Conservation (phyloP, 2,888 invertebrate genomes). For the Carterocephalus palaemon region DNA sequence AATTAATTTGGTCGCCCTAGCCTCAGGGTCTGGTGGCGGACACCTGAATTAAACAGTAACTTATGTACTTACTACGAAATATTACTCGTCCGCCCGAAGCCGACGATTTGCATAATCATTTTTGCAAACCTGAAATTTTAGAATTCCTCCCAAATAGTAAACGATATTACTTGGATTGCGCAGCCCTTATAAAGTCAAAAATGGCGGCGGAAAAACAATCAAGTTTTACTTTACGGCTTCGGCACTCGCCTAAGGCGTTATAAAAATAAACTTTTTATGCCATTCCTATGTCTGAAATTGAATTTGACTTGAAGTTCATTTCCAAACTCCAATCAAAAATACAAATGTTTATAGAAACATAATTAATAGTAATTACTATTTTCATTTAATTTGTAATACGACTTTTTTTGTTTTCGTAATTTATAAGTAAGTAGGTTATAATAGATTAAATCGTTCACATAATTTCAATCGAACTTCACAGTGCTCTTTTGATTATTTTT, state of each 20-base stretch:
- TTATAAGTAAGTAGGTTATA: no score
- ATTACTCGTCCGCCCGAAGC: constrained; percentile 24
- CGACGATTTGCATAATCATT: constrained; percentile 14
- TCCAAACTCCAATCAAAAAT: no score
- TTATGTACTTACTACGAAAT: constrained; percentile 32
- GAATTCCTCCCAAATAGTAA: constrained; percentile 23
- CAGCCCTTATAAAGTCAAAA: constrained; percentile 18
- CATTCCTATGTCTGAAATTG: constrained; percentile 38
- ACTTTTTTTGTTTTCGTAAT: no score
- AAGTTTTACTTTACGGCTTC: constrained; percentile 68
- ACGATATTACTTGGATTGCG: no score
- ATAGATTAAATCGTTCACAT: no score
- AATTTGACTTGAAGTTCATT: constrained; percentile 6
- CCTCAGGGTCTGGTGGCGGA: constrained; percentile 48
- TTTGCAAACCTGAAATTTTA: background rate
- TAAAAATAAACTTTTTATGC: constrained; percentile 71
- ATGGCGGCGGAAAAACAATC: constrained; percentile 52
- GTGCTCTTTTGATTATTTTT: no score
- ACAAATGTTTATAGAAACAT: no score
- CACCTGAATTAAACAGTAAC: constrained; percentile 60
- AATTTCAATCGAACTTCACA: no score
- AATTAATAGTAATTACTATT: no score
- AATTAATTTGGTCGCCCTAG: background rate
- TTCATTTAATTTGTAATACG: no score
- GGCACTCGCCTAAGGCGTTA: constrained; percentile 66